Percentiles rank a stretch among this genome's conserved stretches.
phyloP scores from a whole-genome alignment of 2,113 vertebrate genomes.

The Tiliqua scincoides region DNA sequence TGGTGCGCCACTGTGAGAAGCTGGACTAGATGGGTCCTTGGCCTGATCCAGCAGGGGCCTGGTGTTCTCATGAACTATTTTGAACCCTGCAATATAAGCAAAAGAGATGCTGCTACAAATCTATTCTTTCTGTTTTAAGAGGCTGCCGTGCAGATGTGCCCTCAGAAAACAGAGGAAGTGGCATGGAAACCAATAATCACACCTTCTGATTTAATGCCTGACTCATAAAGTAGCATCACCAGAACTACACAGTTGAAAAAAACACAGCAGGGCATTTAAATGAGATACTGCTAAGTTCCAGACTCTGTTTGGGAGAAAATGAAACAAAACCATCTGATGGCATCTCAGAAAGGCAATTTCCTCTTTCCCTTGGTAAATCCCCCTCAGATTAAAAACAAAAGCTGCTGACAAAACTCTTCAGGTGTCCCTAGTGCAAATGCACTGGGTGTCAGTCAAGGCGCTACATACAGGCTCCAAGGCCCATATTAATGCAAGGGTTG shows the following conservation, averaged over 20 bases:
- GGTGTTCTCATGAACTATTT: too few relatives aligned
- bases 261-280: not conserved
- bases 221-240: not conserved
- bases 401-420: not conserved
- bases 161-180: not conserved
- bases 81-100: not conserved
- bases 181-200: not conserved
- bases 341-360: not conserved
- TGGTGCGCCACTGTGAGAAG: too few relatives aligned
- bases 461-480: not conserved
- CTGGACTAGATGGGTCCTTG: too few relatives aligned
- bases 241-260: not conserved
- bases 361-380: not conserved
- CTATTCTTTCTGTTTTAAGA: not conserved
- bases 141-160: not conserved
- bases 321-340: not conserved
- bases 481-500: conserved; percentile 16
- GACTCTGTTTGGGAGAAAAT: not conserved
- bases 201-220: not conserved
- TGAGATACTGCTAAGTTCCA: not conserved
- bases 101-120: not conserved
- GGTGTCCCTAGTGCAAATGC: not conserved
- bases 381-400: not conserved
- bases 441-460: not conserved
- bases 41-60: not conserved